Percentiles rank a stretch among this genome's conserved stretches.
Conservation (phyloP, 1,140 invertebrate species). For the Drosophila ironensis region DNA sequence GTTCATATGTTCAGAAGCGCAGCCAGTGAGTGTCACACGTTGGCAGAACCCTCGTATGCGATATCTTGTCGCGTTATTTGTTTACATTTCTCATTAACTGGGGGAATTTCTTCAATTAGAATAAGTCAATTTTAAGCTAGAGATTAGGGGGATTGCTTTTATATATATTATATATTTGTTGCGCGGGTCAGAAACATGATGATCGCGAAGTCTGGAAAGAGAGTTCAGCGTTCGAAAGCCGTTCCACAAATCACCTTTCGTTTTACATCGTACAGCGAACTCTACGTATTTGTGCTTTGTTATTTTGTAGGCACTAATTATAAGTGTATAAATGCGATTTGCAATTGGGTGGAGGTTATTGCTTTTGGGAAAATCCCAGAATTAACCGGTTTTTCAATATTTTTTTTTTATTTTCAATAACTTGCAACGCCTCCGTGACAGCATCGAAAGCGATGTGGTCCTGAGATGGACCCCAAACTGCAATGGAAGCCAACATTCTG, state of each 20-base stretch:
- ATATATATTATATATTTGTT: constrained; percentile 23
- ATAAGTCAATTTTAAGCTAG: constrained; percentile 7
- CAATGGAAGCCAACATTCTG: constrained; percentile 17
- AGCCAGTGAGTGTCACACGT: no score
- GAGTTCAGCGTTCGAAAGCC: constrained; percentile 9
- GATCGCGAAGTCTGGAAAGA: neutral
- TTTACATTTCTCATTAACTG: constrained; percentile 19
- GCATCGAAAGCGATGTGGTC: constrained; percentile 51
- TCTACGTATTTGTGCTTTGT: constrained; percentile 15
- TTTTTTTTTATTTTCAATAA: constrained; percentile 27
- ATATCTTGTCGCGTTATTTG: constrained; percentile 10
- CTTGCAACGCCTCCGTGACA: constrained; percentile 4
- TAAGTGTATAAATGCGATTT: constrained; percentile 6
- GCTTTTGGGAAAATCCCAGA: constrained; percentile 27
- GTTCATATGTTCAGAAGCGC: no score
- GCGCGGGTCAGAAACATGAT: constrained; percentile 39
- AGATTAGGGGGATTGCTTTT: neutral
- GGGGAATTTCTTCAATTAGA: constrained; percentile 28
- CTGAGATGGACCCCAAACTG: constrained; percentile 42
- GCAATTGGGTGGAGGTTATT: constrained; percentile 21
- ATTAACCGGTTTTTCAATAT: constrained; percentile 17
- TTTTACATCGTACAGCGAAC: constrained; percentile 27
- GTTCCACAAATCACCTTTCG: constrained; percentile 19
- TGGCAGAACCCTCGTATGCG: no score
- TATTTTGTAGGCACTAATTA: constrained; percentile 7